These are phyloP conservation scores for Lethocerus indicus DNA, from an alignment of 1,140 invertebrate genomes.

Conservation along the genomic window DNA sequence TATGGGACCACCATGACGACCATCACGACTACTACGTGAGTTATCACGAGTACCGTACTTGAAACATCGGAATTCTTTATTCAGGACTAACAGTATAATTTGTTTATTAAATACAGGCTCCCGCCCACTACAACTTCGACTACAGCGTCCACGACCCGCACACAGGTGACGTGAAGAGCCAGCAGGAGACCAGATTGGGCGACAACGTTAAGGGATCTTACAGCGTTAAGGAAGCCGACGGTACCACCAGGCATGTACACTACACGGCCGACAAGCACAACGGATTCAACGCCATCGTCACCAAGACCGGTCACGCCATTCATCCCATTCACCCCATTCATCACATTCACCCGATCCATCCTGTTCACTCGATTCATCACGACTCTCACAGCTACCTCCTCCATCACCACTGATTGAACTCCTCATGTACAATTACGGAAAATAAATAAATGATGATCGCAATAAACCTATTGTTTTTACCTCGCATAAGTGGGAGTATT, in stretches of 20 bases:
- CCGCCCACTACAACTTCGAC: constrained; percentile 31
- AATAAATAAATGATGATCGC: too few relatives aligned
- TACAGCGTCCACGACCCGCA: constrained; percentile 35
- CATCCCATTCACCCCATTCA: too few relatives aligned
- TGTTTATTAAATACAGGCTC: constrained; percentile 13
- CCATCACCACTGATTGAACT: too few relatives aligned
- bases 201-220: constrained; percentile 32
- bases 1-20: too few relatives aligned
- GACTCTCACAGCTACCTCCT: too few relatives aligned
- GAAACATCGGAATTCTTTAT: background rate
- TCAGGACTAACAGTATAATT: background rate
- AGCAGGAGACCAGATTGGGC: constrained; percentile 27
- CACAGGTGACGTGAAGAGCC: constrained; percentile 32
- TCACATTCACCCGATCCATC: too few relatives aligned
- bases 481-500: too few relatives aligned
- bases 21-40: constrained; percentile 7
- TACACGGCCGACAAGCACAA: background rate
- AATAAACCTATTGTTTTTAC: too few relatives aligned
- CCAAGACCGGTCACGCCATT: background rate
- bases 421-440: too few relatives aligned
- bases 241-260: constrained; percentile 18
- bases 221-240: constrained; percentile 43
- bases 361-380: too few relatives aligned
- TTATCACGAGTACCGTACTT: background rate
- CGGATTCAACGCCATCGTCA: background rate